phyloP scores from a whole-genome alignment of 1,140 invertebrate genomes.

The Formica selysi region DNA sequence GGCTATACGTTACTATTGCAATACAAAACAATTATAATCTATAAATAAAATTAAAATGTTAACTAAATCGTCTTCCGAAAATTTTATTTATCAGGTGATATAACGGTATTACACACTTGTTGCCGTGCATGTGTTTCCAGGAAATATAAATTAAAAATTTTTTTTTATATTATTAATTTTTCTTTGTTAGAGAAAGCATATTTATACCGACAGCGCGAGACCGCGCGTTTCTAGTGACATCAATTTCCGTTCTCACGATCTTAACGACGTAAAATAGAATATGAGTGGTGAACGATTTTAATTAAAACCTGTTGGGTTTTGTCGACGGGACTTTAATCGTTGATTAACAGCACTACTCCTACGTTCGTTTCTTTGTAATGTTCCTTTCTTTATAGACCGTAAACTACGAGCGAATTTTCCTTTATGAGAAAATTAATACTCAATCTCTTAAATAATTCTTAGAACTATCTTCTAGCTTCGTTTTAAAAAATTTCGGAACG shows the following conservation, averaged over 20 bases:
- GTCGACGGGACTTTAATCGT: conserved; percentile 53
- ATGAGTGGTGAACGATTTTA: conserved; percentile 61
- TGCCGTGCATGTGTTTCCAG: neutral
- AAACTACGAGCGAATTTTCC: conserved; percentile 47
- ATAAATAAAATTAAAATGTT: conserved; percentile 22
- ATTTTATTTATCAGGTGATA: neutral
- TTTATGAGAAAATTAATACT: conserved; percentile 45
- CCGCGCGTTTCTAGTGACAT: conserved; percentile 8
- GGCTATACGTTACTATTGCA: neutral
- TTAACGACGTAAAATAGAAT: conserved; percentile 52
- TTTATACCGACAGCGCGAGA: neutral
- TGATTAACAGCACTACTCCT: conserved; percentile 48
- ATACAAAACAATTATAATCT: neutral
- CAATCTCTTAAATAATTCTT: conserved; percentile 35
- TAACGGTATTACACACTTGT: neutral
- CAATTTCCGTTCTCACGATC: conserved; percentile 72
- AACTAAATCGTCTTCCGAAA: neutral
- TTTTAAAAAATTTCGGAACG: neutral
- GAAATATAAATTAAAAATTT: conserved; percentile 30
- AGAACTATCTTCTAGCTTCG: neutral
- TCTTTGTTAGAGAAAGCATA: neutral
- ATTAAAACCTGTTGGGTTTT: conserved; percentile 72
- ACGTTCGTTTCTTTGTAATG: conserved; percentile 37
- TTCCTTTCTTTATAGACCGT: conserved; percentile 38
- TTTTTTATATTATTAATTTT: neutral